Base-by-base conservation (phyloP, 2,888 invertebrate species). In the Xanthia icteritia region DNA sequence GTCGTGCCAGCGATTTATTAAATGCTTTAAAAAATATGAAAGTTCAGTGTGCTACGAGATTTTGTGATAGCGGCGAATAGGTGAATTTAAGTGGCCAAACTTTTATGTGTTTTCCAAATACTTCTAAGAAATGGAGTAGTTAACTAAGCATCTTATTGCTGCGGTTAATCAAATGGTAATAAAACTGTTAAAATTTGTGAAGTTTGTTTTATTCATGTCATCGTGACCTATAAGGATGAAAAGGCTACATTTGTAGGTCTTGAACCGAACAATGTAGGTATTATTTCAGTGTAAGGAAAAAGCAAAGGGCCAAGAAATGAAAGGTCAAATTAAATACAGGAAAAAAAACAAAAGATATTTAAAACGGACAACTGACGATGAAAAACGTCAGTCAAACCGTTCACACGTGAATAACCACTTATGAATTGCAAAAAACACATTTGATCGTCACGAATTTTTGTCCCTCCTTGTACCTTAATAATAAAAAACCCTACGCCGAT, bases 361-460 rank as follows among this genome's bases (percentile, higher is more conserved):
- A 90, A 91, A 91, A 92, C 90, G 88, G 88, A 89, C 89, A 89
- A 89, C 91, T 86, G 92, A 92, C 92, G 91, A 94, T 92, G 94
- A 92, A 94, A 93, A 93, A 92, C 92, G 94, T 92, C 95, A 92
- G 87, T 94, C 94, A 93, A 92, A 84, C 90, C 91, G 89, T 92
- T 94, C 94, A 90, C 93, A 93, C 92, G 92, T 92, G 94, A 94
- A 92, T 93, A 93, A 94, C 92, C 91, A 90, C 92, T 90, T 91
- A 89, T 89, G 94, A 95, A 90, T 90, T 89, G 88, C 89, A 92
- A 93, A 94, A 94, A 94, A 90, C 77, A 89, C 58, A 90, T 92
- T 91, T 92, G 92, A 92, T 89, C 90, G 87, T 90, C 89, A 88
- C 90, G 88, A 90, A 91, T 87, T 89, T 90, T 89, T 88, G 88